Base-by-base conservation (phyloP, 2,888 invertebrate species). In the Terebella lapidaria region DNA sequence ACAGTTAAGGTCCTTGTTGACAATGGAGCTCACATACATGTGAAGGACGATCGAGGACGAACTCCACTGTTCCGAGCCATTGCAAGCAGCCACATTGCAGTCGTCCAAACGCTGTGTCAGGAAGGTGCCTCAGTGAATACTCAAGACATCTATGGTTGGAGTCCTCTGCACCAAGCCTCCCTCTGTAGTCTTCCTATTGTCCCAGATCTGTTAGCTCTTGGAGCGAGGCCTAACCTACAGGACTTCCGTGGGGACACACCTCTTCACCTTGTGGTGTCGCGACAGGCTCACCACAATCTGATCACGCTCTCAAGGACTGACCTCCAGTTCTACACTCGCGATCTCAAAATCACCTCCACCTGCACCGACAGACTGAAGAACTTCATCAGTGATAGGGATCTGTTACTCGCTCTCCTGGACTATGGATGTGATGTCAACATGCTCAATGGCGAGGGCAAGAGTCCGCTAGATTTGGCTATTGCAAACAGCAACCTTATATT, bases 121-220 rank as follows among this genome's bases (percentile, higher is more conserved):
- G 30, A 56, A 1, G 63, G 63, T 10, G 58, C 63, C 3, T 22
- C 54, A 5, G 58, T 58, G 15, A 58, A 63, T 35, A 27, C 53
- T 22, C 35, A n/a, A 25, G 63, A 63, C 47, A 42, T 26, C 46
- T 63, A 45, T 35, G 60, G 60, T 4, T 63, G 63, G 63, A 63
- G 58, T 3, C 56, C 63, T 1, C 53, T 63, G 25, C 52, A 52
- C 45, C 58, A 63, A 30, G 45, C 51, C 15, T 53, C 58, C 15
- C 30, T 61, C 2, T 63, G 63, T 24, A 55, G 51, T 20, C 45
- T 52, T 45, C 28, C 51, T 28, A 53, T 56, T 47, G 56, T 53
- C 15, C 18, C 56, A 3, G 42, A 45, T 24, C 53, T 63, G 25
- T 35, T 63, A 22, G 15, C 35, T 5, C 27, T 45, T 3, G 56